phyloP scores from a whole-genome alignment of 1,140 invertebrate species.

The Ericerus pela region DNA sequence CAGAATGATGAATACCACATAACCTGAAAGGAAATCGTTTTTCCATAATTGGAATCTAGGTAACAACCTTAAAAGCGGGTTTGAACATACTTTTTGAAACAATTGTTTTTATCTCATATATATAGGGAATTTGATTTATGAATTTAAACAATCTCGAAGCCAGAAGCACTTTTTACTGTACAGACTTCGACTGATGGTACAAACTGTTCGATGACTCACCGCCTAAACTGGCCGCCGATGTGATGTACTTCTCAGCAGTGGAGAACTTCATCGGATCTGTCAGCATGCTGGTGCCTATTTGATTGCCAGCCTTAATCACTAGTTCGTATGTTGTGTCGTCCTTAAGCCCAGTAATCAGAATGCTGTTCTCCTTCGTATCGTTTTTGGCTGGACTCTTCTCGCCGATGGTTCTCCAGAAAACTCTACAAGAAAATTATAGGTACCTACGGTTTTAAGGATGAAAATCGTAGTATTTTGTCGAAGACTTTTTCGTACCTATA shows the following conservation, averaged over 20 bases:
- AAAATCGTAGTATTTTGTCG: background rate
- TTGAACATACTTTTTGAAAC: no score
- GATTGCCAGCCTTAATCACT: slow-evolving; percentile 65
- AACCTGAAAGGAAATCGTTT: no score
- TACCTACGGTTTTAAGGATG: background rate
- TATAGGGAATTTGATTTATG: no score
- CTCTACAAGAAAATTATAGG: slow-evolving; percentile 25
- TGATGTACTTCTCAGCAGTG: slow-evolving; percentile 47
- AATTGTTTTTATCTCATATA: no score
- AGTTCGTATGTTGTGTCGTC: slow-evolving; percentile 58
- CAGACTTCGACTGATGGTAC: no score
- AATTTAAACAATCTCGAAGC: no score
- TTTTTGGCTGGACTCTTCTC: slow-evolving; percentile 40
- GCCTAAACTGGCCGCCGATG: slow-evolving; percentile 42
- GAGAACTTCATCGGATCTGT: slow-evolving; percentile 55
- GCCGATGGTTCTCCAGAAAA: slow-evolving; percentile 36
- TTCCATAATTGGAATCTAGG: no score
- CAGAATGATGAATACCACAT: no score
- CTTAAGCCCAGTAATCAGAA: slow-evolving; percentile 49
- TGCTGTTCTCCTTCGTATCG: slow-evolving; percentile 51
- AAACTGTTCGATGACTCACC: no score
- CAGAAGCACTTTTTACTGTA: no score
- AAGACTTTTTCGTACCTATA: slow-evolving; percentile 38
- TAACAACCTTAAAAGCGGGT: no score
- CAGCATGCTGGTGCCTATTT: slow-evolving; percentile 55